A percentile compares a stretch with the other conserved stretches of the same genome.
Conservation (phyloP, 2,888 invertebrate genomes). For the Sarcophaga variegata region DNA sequence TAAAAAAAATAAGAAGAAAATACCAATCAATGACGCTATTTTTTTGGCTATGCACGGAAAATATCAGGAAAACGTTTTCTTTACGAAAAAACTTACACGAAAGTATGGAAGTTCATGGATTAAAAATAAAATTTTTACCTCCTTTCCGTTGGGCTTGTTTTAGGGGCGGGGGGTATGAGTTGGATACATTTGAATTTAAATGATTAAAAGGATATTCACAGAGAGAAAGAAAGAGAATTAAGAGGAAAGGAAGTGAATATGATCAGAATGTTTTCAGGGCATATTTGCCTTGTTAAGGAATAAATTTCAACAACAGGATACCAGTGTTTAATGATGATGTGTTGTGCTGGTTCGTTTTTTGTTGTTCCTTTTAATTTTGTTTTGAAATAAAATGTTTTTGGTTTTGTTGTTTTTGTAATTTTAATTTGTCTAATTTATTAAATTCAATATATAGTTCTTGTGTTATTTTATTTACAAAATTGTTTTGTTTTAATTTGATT, state of each 20-base stretch:
- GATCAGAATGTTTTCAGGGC: slow-evolving; percentile 25
- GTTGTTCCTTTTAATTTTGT: no score
- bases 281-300: slow-evolving; percentile 20
- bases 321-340: no score
- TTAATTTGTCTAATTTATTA: no score
- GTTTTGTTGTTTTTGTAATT: no score
- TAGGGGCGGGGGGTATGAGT: no score
- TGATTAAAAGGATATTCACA: not conserved
- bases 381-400: no score
- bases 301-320: not conserved
- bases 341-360: no score
- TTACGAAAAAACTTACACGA: not conserved
- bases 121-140: no score
- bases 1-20: not conserved
- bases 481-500: no score
- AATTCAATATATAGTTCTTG: no score
- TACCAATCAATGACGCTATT: slow-evolving; percentile 31
- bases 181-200: slow-evolving; percentile 1
- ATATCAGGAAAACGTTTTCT: not conserved
- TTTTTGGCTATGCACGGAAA: slow-evolving; percentile 26
- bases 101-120: no score
- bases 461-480: no score
- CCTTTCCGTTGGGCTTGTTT: not conserved
- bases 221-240: not conserved
- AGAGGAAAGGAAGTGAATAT: not conserved